Conservation (phyloP, 2,113 vertebrate genomes). For the Odontophorus gujanensis region DNA sequence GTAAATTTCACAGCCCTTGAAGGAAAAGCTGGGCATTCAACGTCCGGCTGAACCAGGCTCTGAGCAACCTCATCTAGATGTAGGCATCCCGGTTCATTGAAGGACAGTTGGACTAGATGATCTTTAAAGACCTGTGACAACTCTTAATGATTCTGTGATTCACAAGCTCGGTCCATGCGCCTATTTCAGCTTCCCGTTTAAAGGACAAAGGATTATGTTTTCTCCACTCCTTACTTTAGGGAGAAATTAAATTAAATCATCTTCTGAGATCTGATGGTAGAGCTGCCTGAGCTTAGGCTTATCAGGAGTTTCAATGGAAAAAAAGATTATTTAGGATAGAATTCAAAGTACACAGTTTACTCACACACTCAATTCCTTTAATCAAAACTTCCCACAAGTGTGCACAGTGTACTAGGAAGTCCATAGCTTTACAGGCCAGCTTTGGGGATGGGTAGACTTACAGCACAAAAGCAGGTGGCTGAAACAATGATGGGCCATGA, state of each 20-base stretch:
- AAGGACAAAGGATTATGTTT: neutral
- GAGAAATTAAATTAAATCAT: neutral
- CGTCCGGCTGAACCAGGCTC: no score
- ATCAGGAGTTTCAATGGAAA: neutral
- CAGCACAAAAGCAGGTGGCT: neutral
- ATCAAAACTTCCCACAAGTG: neutral
- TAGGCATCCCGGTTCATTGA: no score
- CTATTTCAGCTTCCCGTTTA: neutral
- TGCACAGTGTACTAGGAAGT: rapidly evolving
- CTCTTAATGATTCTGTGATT: no score
- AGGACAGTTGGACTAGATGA: no score
- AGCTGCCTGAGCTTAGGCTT: neutral
- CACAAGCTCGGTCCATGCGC: neutral
- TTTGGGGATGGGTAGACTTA: neutral
- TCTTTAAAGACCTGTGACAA: no score
- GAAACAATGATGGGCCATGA: neutral
- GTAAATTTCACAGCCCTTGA: neutral
- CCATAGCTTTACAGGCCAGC: rapidly evolving
- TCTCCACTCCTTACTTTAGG: neutral
- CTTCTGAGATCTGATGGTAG: neutral
- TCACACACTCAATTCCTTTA: neutral
- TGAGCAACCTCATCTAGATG: no score
- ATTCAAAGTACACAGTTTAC: neutral
- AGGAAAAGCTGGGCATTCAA: neutral
- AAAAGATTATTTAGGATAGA: neutral